Evolutionary conservation across 1,140 invertebrate genomes (phyloP).

Genomic region (Drosophila persimilis): DNA sequence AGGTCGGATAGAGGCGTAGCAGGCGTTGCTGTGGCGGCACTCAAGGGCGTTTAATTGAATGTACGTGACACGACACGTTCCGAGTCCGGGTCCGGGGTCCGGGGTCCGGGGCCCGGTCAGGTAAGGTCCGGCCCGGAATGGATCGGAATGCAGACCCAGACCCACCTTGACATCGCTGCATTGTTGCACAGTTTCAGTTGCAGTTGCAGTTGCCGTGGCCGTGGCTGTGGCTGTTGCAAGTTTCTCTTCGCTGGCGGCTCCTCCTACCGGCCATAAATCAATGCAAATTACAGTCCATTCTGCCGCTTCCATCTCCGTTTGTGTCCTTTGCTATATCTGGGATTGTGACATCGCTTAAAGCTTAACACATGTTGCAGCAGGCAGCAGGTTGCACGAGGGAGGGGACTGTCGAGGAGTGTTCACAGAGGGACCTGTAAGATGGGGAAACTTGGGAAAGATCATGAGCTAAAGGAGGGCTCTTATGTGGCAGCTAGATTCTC

Average conservation of each 20-base stretch:
- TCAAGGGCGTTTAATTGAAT: conserved; percentile 81
- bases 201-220: conserved; percentile 28
- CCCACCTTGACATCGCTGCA: conserved; percentile 69
- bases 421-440: neutral
- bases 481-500: too few relatives aligned
- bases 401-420: neutral
- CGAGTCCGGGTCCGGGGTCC: too few relatives aligned
- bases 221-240: conserved; percentile 15
- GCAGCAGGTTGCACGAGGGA: neutral
- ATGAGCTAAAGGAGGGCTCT: too few relatives aligned
- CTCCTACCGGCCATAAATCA: conserved; percentile 62
- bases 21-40: conserved; percentile 55
- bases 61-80: conserved; percentile 60
- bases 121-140: conserved; percentile 17
- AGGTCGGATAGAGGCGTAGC: neutral
- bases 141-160: conserved; percentile 60
- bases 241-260: conserved; percentile 16
- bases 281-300: conserved; percentile 68
- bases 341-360: conserved; percentile 57
- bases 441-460: too few relatives aligned
- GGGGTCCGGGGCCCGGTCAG: neutral
- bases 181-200: conserved; percentile 34
- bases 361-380: conserved; percentile 58
- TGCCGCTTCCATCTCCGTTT: neutral
- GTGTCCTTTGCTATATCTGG: conserved; percentile 18